Base-by-base conservation (phyloP, 2,797 vertebrate species). In the Neosilurus hyrtlii region DNA sequence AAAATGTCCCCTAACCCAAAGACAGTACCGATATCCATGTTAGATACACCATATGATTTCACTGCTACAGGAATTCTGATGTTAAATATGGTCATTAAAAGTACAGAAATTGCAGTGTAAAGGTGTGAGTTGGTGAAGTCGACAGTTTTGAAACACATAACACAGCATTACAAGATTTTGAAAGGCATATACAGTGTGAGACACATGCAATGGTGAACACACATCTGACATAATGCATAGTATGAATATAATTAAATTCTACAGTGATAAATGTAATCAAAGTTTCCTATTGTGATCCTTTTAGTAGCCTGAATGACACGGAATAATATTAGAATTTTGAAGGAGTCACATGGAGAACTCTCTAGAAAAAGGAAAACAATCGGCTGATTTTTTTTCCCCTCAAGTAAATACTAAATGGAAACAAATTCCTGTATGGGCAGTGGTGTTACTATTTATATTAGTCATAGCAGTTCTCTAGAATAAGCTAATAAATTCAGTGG, bases 1-100 rank as follows among this genome's bases (percentile, higher is more conserved):
- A 99, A 99, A 82, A 99, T 99, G 88, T 98, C 97, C 16, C 98
- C 98, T 99, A 74, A 37, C 12, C 82, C 7, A 75, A 43, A 56
- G 43, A 43, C 43, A 43, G 43, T 0, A 4, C 14, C 82, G 54
- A 84, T n/a, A 70, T 14, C 37, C 49, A 67, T 12, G 26, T 80
- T 62, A 63, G 68, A 61, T 20, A 20, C 56, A 51, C 30, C 30
- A 57, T 63, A 66, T 57, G 61, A 51, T 7, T 59, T 24, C 43
- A 73, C 0, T 57, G 54, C 26, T 35, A 16, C 7, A 57, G 26
- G 22, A 59, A 5, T 9, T 22, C 37, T 49, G 20, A n/a, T n/a
- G 20, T 54, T 72, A 54, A 22, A 70, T 56, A 3, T 30, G 15
- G 11, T 30, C 20, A 30, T 35, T 72, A 8, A 51, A 72, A 11